Evolutionary conservation across 2,888 invertebrate species (phyloP).

Genomic region (Autographa pulchrina): DNA sequence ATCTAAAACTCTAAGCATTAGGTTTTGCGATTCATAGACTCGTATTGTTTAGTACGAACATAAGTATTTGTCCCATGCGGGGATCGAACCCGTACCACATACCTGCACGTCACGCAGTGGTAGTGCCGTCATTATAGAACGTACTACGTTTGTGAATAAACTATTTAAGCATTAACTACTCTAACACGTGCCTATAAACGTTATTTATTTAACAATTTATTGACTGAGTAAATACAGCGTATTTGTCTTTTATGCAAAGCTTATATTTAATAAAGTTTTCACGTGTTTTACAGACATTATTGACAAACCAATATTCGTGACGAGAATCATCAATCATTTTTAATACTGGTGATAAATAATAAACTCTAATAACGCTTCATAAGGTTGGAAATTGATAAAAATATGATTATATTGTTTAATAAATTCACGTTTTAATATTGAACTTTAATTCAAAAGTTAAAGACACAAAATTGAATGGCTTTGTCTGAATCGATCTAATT

Average conservation of each 20-base stretch:
- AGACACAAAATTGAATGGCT: background rate
- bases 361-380: background rate
- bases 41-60: too few species aligned
- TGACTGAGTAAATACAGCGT: background rate
- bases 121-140: too few species aligned
- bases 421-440: background rate
- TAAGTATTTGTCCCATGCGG: too few species aligned
- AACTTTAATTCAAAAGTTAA: background rate
- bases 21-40: too few species aligned
- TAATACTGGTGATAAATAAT: background rate
- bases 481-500: background rate
- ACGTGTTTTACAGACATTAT: background rate
- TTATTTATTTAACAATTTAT: background rate
- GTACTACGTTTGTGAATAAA: too few species aligned
- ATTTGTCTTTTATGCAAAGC: background rate
- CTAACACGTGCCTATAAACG: background rate
- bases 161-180: too few species aligned
- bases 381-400: background rate
- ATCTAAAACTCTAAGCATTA: too few species aligned
- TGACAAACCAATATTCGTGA: background rate
- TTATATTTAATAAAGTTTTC: background rate
- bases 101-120: too few species aligned
- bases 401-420: too few species aligned
- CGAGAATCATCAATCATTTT: background rate
- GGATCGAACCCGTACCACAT: too few species aligned